A percentile compares a stretch with the other conserved stretches of the same genome.
Evolutionary conservation across 2,888 invertebrate species (phyloP).

Genomic region (Drosophila hamatofila): DNA sequence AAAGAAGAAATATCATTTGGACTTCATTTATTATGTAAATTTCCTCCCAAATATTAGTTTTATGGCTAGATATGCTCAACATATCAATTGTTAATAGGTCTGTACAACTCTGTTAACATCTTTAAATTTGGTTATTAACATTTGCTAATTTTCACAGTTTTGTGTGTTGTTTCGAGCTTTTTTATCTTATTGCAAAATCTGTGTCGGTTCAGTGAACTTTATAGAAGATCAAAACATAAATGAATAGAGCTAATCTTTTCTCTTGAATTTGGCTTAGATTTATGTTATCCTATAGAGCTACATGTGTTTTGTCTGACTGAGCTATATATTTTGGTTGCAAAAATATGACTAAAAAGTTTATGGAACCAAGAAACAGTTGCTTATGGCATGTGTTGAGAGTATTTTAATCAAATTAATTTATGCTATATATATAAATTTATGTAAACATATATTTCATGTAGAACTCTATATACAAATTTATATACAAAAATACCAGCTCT

Average conservation of each 20-base stretch:
- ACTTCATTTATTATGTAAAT: constrained; percentile 53
- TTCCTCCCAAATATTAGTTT: constrained; percentile 24
- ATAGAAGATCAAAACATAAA: background rate
- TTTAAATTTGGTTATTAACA: constrained; percentile 31
- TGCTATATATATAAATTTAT: no score
- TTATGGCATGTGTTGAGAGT: background rate
- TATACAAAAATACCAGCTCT: no score
- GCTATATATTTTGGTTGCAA: background rate
- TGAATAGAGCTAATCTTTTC: constrained; percentile 11
- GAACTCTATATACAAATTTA: no score
- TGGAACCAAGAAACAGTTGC: background rate
- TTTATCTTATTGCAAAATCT: constrained; percentile 32
- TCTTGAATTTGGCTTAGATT: constrained; percentile 2
- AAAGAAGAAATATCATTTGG: background rate
- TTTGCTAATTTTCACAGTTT: constrained; percentile 64
- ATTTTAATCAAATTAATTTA: background rate
- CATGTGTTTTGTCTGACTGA: background rate
- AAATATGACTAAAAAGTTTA: background rate
- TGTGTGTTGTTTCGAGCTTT: constrained; percentile 25
- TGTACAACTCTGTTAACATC: constrained; percentile 13
- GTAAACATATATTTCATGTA: no score
- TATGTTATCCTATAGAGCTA: background rate
- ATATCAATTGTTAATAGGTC: constrained; percentile 47
- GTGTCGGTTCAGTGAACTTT: constrained; percentile 44
- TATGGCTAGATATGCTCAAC: constrained; percentile 28